Conservation (phyloP, 2,113 vertebrate species). For the Entomyzon cyanotis region DNA sequence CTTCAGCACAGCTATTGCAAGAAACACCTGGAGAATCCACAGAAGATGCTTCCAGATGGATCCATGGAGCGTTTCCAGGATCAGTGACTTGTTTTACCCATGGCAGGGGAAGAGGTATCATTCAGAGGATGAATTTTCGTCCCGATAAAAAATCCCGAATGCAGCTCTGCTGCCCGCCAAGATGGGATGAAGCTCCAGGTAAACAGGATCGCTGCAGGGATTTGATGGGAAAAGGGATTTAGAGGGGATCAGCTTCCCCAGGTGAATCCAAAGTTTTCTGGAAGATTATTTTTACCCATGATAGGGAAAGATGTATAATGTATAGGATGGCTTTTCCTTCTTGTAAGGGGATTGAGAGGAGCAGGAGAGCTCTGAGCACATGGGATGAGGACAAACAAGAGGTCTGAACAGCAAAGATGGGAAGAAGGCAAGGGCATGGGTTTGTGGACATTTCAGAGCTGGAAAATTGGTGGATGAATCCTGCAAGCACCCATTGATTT, state of each 20-base stretch:
- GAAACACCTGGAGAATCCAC: not conserved
- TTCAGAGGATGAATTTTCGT: not conserved
- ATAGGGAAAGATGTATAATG: rapidly evolving
- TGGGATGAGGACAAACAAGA: not conserved
- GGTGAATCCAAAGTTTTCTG: not conserved
- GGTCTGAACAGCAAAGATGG: not conserved
- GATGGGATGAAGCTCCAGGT: not conserved
- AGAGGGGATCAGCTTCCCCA: not conserved
- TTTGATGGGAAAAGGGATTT: not conserved
- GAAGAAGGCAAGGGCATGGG: not conserved
- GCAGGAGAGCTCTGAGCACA: not conserved
- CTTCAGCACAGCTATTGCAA: not conserved
- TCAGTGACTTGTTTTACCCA: not conserved
- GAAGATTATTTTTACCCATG: not conserved
- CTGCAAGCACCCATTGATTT: not conserved
- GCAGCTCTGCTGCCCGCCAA: not conserved
- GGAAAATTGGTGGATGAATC: not conserved
- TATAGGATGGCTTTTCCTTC: not conserved
- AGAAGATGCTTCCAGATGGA: not conserved
- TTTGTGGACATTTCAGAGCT: not conserved
- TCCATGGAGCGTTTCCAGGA: not conserved
- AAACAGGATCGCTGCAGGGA: not conserved
- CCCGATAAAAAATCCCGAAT: rapidly evolving
- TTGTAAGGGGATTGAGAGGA: not conserved
- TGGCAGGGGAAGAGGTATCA: not conserved